These are phyloP conservation scores for Epirrhoe tristata DNA, from an alignment of 2,888 invertebrate species.

Conservation along the genomic window DNA sequence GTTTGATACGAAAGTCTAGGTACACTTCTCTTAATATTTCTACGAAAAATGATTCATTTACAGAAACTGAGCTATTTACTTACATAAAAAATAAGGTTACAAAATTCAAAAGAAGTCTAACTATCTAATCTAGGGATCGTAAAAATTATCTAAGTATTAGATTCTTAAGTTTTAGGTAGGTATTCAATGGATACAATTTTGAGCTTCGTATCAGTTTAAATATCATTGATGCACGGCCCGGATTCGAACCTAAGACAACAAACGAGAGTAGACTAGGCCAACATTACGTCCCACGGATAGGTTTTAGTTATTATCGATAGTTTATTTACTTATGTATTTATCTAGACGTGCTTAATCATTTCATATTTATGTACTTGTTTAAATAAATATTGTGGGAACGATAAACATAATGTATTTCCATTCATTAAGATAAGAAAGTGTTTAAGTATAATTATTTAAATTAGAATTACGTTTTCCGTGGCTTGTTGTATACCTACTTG, in stretches of 20 bases:
- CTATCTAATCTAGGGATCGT: no score
- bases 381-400: conserved; percentile 16
- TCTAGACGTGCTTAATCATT: conserved; percentile 25
- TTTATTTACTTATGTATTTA: not conserved
- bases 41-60: no score
- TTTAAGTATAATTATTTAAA: conserved; percentile 24
- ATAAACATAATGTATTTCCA: conserved; percentile 18
- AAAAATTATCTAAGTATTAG: no score
- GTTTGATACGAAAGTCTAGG: conserved; percentile 3
- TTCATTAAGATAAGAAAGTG: conserved; percentile 20
- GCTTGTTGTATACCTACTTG: not conserved
- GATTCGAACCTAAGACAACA: no score
- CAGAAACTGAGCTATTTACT: no score
- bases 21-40: not conserved
- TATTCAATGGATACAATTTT: no score
- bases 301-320: conserved; percentile 9
- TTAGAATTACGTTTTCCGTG: conserved; percentile 3
- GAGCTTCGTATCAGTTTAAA: no score
- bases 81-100: no score
- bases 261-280: not conserved
- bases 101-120: no score
- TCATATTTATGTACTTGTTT: conserved; percentile 15
- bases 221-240: no score
- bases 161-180: no score
- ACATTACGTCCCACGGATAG: not conserved